phyloP scores from a whole-genome alignment of 2,888 invertebrate species.

The Brenthis daphne region DNA sequence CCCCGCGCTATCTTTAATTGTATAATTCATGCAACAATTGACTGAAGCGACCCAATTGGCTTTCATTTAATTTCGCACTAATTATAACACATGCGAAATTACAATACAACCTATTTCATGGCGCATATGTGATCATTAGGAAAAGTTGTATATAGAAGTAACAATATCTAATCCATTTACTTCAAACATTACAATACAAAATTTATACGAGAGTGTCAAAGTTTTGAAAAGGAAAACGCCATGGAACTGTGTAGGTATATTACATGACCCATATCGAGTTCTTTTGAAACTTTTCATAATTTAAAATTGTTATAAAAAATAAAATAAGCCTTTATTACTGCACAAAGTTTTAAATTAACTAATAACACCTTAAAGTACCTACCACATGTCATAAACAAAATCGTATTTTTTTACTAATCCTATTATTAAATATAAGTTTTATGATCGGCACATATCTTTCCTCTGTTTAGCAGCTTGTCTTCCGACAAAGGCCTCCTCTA shows the following conservation, averaged over 20 bases:
- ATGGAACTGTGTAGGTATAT: too few species aligned
- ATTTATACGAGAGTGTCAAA: too few species aligned
- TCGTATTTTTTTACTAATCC: background rate
- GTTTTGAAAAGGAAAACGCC: too few species aligned
- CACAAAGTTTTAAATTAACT: background rate
- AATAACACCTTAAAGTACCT: background rate
- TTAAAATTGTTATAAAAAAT: background rate
- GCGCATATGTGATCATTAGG: too few species aligned
- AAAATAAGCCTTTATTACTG: background rate
- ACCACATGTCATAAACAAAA: too few species aligned
- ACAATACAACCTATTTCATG: background rate
- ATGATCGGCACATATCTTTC: background rate
- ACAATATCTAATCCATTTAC: too few species aligned
- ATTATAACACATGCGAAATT: conserved; percentile 11
- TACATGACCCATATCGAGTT: too few species aligned
- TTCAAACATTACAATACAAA: too few species aligned
- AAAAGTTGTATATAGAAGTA: too few species aligned
- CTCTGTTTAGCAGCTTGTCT: background rate
- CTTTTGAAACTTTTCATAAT: too few species aligned
- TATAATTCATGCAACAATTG: conserved; percentile 8
- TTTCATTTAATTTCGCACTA: conserved; percentile 4
- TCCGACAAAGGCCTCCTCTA: conserved; percentile 13
- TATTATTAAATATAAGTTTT: background rate
- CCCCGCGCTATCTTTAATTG: conserved; percentile 1
- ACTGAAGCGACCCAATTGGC: conserved; percentile 5